Base-by-base conservation (phyloP, 2,888 invertebrate species). In the Pterostichus madidus region DNA sequence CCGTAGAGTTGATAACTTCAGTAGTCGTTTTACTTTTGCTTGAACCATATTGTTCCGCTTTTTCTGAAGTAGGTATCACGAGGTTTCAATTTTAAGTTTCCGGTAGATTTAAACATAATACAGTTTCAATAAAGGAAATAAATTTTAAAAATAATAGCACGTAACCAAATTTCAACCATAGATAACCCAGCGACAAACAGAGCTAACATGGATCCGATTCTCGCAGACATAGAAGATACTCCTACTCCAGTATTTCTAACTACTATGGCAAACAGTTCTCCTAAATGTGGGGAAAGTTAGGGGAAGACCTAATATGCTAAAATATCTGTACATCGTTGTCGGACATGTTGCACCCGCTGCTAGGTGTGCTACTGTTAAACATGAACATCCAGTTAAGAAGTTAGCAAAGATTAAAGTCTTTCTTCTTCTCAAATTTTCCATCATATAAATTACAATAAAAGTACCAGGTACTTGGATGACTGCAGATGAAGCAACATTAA, bases 251-350 rank as follows among this genome's bases (percentile, higher is more conserved):
- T 94, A 87, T 97, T 97, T 39, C 98, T 92, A 0, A 97, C 94
- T 1, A 97, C 95, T 0, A 98, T 98, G 0, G 98, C 98, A 88
- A 97, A 97, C 11, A 97, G 89, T 90, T 98, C 98, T 0, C 96
- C 96, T 0, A 96, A 95, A 89, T 95, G 96, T 95, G 0, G 96
- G 95, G 88, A 97, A 98, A 0, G 95, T 93, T 56, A 96, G 93
- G 13, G 96, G 95, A 89, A 96, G 94, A 10, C 96, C 96, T 87
- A 96, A 94, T 84, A 97, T 94, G 0, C 0, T 95, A 96, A 56
- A 88, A 85, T 95, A 93, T 49, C 96, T 95, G 52, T 96, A 92
- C 6, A 92, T 90, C 2, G 95, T 90, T 85, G 92, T 91, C 1
- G 91, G 91, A 0, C 91, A 91, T 31, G 88, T 86, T 2, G 91